Conservation (phyloP, 2,888 invertebrate genomes). For the Pristionchus exspectatus region DNA sequence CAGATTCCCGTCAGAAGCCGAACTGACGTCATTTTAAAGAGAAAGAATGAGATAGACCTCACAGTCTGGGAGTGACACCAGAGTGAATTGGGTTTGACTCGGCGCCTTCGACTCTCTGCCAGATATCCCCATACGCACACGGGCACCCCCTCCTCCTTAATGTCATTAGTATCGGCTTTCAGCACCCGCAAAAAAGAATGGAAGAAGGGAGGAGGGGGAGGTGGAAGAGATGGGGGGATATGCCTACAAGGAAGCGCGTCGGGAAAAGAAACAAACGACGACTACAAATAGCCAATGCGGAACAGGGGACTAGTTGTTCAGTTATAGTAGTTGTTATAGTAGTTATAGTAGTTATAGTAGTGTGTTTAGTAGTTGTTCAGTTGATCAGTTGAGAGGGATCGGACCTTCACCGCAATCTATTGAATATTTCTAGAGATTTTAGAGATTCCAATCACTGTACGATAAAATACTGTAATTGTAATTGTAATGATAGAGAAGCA, state of each 20-base stretch:
- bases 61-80: background rate
- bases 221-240: conserved; percentile 13
- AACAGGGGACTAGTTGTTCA: background rate
- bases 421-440: no score
- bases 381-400: background rate
- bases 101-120: background rate
- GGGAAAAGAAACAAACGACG: background rate
- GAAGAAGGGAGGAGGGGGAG: conserved; percentile 9
- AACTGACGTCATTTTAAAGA: background rate
- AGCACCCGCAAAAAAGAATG: conserved; percentile 34
- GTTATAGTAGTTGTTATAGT: no score
- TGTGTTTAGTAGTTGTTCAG: no score
- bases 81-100: background rate
- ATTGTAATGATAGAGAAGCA: background rate
- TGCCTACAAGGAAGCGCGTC: conserved; percentile 21
- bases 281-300: background rate
- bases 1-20: background rate
- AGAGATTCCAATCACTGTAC: no score
- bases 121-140: conserved; percentile 2
- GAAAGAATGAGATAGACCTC: background rate
- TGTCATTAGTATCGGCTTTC: conserved; percentile 55
- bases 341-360: no score
- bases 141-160: conserved; percentile 36
- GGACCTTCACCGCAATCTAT: no score
- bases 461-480: no score